Evolutionary conservation across 2,888 invertebrate species (phyloP).

Genomic region (Campaea margaritaria): DNA sequence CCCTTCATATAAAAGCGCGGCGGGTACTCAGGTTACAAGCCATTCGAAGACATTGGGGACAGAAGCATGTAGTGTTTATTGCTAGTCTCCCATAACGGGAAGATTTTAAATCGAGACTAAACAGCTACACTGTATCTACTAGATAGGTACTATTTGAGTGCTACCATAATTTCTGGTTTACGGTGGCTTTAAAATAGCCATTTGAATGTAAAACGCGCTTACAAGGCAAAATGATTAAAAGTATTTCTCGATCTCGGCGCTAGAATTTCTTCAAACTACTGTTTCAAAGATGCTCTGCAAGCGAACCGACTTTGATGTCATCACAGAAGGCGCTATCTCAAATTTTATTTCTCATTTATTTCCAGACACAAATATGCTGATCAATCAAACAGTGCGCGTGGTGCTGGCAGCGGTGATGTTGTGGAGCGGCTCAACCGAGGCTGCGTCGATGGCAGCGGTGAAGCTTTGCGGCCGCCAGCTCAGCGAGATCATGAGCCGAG

Average conservation of each 20-base stretch:
- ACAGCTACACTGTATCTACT: neutral
- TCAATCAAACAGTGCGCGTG: constrained; percentile 63
- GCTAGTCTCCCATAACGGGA: neutral
- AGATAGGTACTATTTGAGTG: too few species aligned
- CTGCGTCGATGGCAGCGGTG: constrained; percentile 61
- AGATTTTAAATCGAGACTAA: neutral
- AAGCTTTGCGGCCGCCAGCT: constrained; percentile 76
- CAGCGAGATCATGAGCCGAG: constrained; percentile 74
- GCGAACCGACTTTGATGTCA: neutral
- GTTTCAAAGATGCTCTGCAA: neutral
- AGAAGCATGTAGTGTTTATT: constrained; percentile 8
- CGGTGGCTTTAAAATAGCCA: too few species aligned
- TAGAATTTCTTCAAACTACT: neutral
- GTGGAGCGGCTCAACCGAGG: constrained; percentile 60
- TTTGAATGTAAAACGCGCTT: too few species aligned
- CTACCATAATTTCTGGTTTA: too few species aligned
- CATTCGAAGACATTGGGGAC: constrained; percentile 40
- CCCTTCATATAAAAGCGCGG: constrained; percentile 79
- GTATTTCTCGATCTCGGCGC: too few species aligned
- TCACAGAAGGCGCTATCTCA: neutral
- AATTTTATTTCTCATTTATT: constrained; percentile 1
- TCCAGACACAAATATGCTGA: constrained; percentile 59
- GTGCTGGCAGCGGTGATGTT: constrained; percentile 63
- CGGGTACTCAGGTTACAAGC: constrained; percentile 69
- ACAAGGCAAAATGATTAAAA: too few species aligned